Conservation (phyloP, 2,113 vertebrate genomes). For the Thymallus thymallus region DNA sequence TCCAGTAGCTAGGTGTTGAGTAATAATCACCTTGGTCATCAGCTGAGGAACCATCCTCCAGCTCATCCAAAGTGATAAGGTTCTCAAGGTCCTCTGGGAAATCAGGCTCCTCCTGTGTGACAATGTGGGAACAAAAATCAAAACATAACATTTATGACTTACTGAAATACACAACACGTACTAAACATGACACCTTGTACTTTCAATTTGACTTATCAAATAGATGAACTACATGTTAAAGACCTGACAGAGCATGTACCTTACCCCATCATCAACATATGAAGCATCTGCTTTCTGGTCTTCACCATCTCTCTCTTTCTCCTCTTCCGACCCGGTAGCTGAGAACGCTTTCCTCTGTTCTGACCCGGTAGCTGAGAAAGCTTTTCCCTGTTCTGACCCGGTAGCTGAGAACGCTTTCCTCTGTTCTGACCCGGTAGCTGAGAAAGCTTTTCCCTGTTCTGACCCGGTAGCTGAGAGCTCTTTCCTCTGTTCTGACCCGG, state of each 20-base stretch:
- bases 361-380: no score
- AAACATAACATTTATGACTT: background rate
- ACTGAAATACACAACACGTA: background rate
- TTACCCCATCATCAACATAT: background rate
- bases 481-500: background rate
- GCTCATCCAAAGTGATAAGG: constrained; percentile 67
- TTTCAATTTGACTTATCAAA: background rate
- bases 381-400: background rate
- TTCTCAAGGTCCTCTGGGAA: constrained; percentile 56
- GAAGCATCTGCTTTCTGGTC: background rate
- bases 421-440: background rate
- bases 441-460: background rate
- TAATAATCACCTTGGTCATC: constrained; percentile 28
- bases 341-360: background rate
- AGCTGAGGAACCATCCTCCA: constrained; percentile 42
- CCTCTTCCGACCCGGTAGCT: background rate
- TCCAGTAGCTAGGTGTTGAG: background rate
- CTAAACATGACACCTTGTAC: no score
- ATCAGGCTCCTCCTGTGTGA: constrained; percentile 41
- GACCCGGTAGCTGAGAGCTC: background rate
- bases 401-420: background rate
- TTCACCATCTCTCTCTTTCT: background rate
- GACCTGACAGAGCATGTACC: background rate
- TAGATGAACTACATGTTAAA: background rate
- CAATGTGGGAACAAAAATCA: background rate